A percentile compares a stretch with the other conserved stretches of the same genome.
Evolutionary conservation across 2,888 invertebrate genomes (phyloP).

Genomic region (Tipula unca): DNA sequence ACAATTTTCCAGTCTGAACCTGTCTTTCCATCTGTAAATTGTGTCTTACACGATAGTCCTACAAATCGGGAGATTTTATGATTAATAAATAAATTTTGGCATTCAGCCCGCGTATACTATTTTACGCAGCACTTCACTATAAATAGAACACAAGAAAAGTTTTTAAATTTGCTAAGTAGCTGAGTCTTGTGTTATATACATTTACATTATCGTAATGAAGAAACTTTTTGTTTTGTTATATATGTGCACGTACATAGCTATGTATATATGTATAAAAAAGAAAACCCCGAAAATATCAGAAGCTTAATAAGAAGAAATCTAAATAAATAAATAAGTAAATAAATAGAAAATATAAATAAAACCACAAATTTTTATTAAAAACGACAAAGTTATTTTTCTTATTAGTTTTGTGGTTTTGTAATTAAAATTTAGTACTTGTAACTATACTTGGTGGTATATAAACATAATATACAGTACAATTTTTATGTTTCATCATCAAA

Average conservation of each 20-base stretch:
- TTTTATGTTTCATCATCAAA: neutral
- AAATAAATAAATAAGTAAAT: neutral
- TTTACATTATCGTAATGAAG: neutral
- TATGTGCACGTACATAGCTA: neutral
- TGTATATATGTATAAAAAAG: no score
- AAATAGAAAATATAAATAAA: neutral
- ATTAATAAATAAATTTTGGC: no score
- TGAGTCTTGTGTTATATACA: neutral
- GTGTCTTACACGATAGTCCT: no score
- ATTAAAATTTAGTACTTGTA: neutral
- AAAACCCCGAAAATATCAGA: neutral
- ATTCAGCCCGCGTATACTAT: no score
- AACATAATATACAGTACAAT: neutral
- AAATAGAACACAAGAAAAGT: no score
- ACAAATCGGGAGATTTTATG: no score
- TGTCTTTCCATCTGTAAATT: no score
- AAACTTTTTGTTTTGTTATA: neutral
- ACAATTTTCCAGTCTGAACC: no score
- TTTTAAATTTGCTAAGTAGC: neutral
- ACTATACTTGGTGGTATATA: neutral
- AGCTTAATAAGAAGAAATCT: neutral
- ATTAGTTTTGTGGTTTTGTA: slow-evolving; percentile 8
- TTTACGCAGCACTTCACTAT: no score
- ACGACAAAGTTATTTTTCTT: neutral
- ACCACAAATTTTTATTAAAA: neutral